A percentile compares a stretch with the other conserved stretches of the same genome.
These are phyloP conservation scores for Microcebus lehilahytsara DNA, from an alignment of 2,113 vertebrate genomes.

Conservation along the genomic window DNA sequence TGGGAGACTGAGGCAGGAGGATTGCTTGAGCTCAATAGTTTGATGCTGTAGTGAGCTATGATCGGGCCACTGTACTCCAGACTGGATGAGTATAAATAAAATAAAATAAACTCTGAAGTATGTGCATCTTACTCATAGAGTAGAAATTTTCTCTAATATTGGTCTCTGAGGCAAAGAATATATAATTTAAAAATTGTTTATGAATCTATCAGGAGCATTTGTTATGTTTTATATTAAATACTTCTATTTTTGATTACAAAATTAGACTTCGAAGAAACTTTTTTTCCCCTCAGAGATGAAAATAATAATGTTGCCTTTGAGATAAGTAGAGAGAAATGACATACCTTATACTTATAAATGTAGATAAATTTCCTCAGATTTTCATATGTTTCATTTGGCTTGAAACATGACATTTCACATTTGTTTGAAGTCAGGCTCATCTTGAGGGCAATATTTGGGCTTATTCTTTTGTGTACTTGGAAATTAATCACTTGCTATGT, in stretches of 20 bases:
- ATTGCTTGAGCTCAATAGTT: too few relatives aligned
- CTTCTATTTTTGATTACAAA: neutral
- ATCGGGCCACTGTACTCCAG: too few relatives aligned
- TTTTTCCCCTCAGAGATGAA: neutral
- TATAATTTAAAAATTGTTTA: neutral
- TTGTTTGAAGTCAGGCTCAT: neutral
- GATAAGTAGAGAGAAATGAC: neutral
- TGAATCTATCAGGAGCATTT: neutral
- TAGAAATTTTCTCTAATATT: neutral
- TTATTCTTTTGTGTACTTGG: neutral
- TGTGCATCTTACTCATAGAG: neutral
- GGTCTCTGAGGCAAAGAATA: neutral
- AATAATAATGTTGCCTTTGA: neutral
- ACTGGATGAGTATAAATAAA: too few relatives aligned
- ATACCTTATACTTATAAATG: neutral
- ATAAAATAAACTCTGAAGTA: neutral
- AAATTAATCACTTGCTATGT: neutral
- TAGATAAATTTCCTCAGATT: neutral
- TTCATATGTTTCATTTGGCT: neutral
- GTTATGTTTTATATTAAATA: neutral
- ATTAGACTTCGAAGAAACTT: neutral
- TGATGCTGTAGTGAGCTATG: too few relatives aligned
- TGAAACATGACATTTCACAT: neutral
- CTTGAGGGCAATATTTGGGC: neutral
- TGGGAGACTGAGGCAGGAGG: too few relatives aligned